Evolutionary conservation across 2,797 vertebrate genomes (phyloP).

Genomic region (Morelia viridis): DNA sequence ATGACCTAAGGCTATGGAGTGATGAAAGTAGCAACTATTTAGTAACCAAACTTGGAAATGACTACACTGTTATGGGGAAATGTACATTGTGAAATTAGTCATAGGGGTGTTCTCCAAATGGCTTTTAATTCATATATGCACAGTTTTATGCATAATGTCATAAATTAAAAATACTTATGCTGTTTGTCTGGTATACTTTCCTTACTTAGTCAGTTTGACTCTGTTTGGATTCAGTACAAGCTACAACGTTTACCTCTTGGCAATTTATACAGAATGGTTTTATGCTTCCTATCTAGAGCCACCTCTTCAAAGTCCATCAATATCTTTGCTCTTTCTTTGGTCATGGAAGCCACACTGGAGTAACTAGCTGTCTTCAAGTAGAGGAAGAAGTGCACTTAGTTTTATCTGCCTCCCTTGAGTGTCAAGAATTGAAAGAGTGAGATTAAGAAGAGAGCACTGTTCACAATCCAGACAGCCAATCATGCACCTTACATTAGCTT

Average conservation of each 20-base stretch:
- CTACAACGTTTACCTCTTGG: constrained; percentile 18
- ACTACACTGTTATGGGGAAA: constrained; percentile 2
- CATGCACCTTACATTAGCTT: neutral
- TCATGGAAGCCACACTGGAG: neutral
- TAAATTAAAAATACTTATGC: neutral
- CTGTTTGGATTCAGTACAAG: constrained; percentile 1
- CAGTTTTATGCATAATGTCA: constrained; percentile 25
- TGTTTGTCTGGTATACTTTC: neutral
- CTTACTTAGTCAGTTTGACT: constrained; percentile 8
- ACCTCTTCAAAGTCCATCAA: neutral
- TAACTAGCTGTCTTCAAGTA: neutral
- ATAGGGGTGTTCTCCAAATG: neutral
- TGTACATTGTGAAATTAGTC: constrained; percentile 5
- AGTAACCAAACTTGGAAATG: constrained; percentile 28
- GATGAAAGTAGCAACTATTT: constrained; percentile 21
- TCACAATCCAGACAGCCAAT: neutral
- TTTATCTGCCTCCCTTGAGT: neutral
- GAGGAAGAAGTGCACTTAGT: neutral
- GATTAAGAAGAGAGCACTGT: neutral
- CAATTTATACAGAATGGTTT: neutral
- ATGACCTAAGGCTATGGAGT: neutral
- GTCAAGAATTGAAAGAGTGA: neutral
- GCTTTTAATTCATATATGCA: neutral
- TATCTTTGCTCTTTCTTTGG: neutral
- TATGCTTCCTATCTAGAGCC: neutral